A percentile compares a stretch with the other conserved stretches of the same genome.
Evolutionary conservation across 92 coral and sea anemone species (phyloP).

Genomic region (Paragorgia papillata): DNA sequence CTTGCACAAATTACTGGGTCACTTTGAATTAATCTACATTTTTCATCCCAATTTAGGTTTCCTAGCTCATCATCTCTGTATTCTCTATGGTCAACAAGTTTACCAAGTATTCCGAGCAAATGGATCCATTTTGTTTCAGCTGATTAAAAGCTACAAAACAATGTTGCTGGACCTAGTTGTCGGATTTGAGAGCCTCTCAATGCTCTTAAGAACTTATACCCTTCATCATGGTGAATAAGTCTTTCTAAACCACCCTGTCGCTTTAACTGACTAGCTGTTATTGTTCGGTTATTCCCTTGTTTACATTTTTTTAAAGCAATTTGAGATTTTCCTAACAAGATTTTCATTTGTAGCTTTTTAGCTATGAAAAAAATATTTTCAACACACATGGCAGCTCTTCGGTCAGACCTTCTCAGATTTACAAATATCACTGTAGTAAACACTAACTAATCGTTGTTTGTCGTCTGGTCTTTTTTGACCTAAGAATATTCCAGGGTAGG

Average conservation of each 20-base stretch:
- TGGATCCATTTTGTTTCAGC: too few species aligned
- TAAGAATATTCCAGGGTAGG: too few species aligned
- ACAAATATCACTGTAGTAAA: constrained; percentile 55
- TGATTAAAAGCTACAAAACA: too few species aligned
- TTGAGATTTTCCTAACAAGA: background rate
- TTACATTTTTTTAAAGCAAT: constrained; percentile 22
- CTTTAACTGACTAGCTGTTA: constrained; percentile 56
- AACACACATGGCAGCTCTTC: constrained; percentile 67
- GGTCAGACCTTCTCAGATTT: constrained; percentile 62
- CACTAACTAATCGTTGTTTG: constrained; percentile 31
- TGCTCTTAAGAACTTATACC: constrained; percentile 56
- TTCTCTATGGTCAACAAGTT: too few species aligned
- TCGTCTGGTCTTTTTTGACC: constrained; percentile 25
- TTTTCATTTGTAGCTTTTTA: constrained; percentile 58
- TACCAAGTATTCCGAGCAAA: too few species aligned
- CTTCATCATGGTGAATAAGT: constrained; percentile 48
- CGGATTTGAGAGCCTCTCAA: constrained; percentile 54
- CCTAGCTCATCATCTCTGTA: too few species aligned
- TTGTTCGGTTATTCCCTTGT: constrained; percentile 51
- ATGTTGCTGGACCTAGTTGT: too few species aligned
- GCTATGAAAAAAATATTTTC: constrained; percentile 42
- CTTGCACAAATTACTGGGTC: too few species aligned
- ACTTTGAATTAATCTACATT: too few species aligned
- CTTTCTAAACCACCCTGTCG: constrained; percentile 55
- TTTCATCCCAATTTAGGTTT: too few species aligned